Evolutionary conservation across 2,888 invertebrate species (phyloP).

Genomic region (Drosophila quasianomalipes): DNA sequence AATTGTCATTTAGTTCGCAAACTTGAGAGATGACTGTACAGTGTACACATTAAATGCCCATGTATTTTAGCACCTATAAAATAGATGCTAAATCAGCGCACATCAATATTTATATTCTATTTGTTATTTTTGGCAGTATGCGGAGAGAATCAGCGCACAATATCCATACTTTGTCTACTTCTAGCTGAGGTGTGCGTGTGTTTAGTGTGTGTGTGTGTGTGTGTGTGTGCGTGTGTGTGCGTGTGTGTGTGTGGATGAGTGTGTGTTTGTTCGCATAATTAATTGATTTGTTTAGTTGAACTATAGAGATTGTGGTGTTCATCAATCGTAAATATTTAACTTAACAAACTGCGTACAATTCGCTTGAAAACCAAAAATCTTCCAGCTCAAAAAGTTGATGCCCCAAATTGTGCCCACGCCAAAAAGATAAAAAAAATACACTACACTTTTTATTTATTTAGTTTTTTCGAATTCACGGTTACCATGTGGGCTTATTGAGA

Average conservation of each 20-base stretch:
- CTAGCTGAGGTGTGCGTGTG: constrained; percentile 28
- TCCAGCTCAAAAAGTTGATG: constrained; percentile 47
- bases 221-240: constrained; percentile 30
- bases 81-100: constrained; percentile 42
- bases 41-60: constrained; percentile 47
- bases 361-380: constrained; percentile 31
- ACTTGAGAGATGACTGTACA: constrained; percentile 1
- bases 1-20: not conserved
- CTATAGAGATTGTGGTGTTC: constrained; percentile 59
- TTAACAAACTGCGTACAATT: constrained; percentile 67
- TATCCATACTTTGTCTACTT: constrained; percentile 41
- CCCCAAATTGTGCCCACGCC: constrained; percentile 57
- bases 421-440: not conserved
- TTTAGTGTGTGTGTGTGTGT: constrained; percentile 18
- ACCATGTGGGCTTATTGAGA: constrained; percentile 52
- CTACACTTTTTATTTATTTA: constrained; percentile 9
- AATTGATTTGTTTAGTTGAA: constrained; percentile 79
- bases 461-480: constrained; percentile 35
- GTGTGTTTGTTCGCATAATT: constrained; percentile 60
- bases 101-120: constrained; percentile 64
- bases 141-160: constrained; percentile 51
- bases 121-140: constrained; percentile 75
- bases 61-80: constrained; percentile 74
- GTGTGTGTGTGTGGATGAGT: constrained; percentile 41
- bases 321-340: constrained; percentile 70